Evolutionary conservation across 2,113 vertebrate genomes (phyloP).

Genomic region (Psammodynastes pulverulentus): DNA sequence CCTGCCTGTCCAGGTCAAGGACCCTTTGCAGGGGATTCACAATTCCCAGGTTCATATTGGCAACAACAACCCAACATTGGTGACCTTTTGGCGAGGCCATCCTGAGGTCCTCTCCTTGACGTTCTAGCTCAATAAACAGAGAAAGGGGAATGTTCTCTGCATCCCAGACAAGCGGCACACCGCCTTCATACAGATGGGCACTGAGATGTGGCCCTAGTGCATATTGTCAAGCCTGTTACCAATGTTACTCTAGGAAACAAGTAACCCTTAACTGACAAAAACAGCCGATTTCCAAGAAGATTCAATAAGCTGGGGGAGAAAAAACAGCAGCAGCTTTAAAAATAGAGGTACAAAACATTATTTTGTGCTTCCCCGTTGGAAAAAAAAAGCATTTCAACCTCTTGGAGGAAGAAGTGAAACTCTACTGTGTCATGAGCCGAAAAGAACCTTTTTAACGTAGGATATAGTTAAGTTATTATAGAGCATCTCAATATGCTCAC

Average conservation of each 20-base stretch:
- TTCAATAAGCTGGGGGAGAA: conserved; percentile 40
- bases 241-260: conserved; percentile 43
- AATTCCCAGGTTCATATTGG: conserved; percentile 1
- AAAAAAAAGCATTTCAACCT: conserved; percentile 53
- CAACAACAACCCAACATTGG: neutral
- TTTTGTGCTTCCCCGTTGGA: conserved; percentile 32
- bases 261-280: conserved; percentile 25
- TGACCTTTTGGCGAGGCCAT: conserved; percentile 3
- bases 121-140: neutral
- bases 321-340: conserved; percentile 54
- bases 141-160: neutral
- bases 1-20: neutral
- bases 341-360: conserved; percentile 44
- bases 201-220: neutral
- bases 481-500: conserved; percentile 91
- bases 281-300: conserved; percentile 37
- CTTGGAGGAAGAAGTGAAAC: conserved; percentile 28
- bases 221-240: conserved; percentile 29
- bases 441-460: conserved; percentile 86
- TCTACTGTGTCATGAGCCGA: conserved; percentile 64
- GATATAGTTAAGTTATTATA: conserved; percentile 80
- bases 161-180: neutral
- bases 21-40: neutral
- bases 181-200: conserved; percentile 5
- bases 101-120: neutral